Conservation (phyloP, 2,888 invertebrate species). For the Caenorhabditis becei region DNA sequence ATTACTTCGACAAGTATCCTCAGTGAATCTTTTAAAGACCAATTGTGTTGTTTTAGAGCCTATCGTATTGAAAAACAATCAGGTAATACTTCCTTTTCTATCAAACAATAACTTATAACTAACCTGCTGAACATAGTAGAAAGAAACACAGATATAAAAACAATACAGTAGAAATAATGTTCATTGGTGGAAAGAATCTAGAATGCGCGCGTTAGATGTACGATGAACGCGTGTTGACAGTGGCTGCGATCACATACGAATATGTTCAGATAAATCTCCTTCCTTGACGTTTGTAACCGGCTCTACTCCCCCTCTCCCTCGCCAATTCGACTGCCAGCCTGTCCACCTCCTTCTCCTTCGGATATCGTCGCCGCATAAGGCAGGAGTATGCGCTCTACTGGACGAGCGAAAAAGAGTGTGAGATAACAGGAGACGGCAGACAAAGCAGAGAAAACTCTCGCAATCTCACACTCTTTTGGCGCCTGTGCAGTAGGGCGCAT, state of each 20-base stretch:
- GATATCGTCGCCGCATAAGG: neutral
- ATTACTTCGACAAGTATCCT: conserved; percentile 70
- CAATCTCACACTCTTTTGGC: no score
- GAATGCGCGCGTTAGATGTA: conserved; percentile 16
- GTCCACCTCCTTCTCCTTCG: conserved; percentile 10
- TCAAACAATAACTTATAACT: neutral
- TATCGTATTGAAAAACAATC: neutral
- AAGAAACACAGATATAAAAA: neutral
- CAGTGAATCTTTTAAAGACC: conserved; percentile 66
- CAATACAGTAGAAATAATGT: neutral
- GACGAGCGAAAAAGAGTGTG: no score
- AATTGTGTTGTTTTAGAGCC: conserved; percentile 65
- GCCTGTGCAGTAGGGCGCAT: no score
- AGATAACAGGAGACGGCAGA: no score
- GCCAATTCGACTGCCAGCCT: no score
- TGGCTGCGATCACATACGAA: conserved; percentile 48
- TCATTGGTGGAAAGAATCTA: conserved; percentile 21
- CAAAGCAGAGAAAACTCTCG: no score
- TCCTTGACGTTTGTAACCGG: conserved; percentile 51
- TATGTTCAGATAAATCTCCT: conserved; percentile 44
- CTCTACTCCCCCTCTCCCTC: conserved; percentile 39
- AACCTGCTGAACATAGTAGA: neutral
- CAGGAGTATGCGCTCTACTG: no score
- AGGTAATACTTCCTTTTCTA: neutral
- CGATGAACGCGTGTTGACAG: conserved; percentile 44